Base-by-base conservation (phyloP, 2,888 invertebrate genomes). In the Patella ulyssiponensis region DNA sequence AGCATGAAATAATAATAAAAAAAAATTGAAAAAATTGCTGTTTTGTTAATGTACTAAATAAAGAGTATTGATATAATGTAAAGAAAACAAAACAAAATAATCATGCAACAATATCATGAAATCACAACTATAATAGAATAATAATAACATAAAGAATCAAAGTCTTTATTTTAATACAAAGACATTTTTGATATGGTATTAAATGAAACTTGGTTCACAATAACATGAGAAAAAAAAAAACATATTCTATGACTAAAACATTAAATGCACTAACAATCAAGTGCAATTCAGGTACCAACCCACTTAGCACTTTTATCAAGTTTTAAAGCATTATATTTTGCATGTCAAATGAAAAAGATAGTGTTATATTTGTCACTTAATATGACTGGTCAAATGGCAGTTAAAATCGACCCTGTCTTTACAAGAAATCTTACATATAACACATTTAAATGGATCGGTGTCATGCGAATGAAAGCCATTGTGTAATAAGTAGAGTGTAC, bases 401-500 rank as follows among this genome's bases (percentile, higher is more conserved):
- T 89, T 89, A 77, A 89, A 89, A 80, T 89, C 89, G 20, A 89
- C 85, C 51, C 88, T 82, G 56, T 88, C 88, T 27, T 87, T 87
- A 79, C 88, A 89, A 1, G 84, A 83, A 56, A 84, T 81, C 73
- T 85, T 82, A 80, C 89, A 89, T 73, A 89, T 88, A 56, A 86
- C 88, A 75, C 89, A 89, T 64, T 87, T 86, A 76, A 89, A 89
- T 1, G 89, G 89, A 72, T 88, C 87, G 3, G 81, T 84, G 77
- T 88, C 88, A 58, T 88, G 87, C 20, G 88, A 86, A 80, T 89
- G 89, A 79, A 89, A 89, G 58, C 89, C 89, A 75, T 89, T 89
- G 82, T 89, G 89, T 9, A 89, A 84, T 58, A 89, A 82, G 79
- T 88, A 89, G 44, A 88, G 81, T 3, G 89, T 87, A 78, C 88